Evolutionary conservation across 2,113 vertebrate genomes (phyloP), one percentile per base, ranked within the genome.

Genomic region (Cyanoramphus novaezelandiae): DNA sequence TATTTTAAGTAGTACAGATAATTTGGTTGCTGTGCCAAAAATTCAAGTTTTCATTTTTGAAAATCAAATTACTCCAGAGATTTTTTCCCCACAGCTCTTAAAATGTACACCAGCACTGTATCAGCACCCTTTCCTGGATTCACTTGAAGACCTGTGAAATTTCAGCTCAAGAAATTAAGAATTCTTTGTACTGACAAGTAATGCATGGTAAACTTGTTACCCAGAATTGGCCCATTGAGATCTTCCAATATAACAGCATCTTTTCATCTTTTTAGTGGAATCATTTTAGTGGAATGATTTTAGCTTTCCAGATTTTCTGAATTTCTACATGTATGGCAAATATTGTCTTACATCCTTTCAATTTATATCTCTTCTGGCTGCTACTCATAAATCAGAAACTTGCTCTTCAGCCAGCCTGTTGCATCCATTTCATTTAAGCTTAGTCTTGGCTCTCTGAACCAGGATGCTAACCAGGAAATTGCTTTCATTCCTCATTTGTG

Each of bases 141-240:
- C 85, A 76, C 67, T 60, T 62, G 65, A 85, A 79, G 81, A 76
- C 49, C 25, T 90, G 65, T 80, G 67, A 93, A 93, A 90, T 82
- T 93, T 86, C 75, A 88, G 49, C n/a, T 92, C 62, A 82, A 68
- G 55, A 64, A 96, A 63, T 81, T 71, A 89, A 50, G 44, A 92
- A 76, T 64, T 68, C 60, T 87, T 92, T 86, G 65, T 95, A 49
- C 39, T 68, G 77, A 80, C 72, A 91, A 86, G 35, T 75, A 81
- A 70, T 86, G 27, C 43, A 55, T 81, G 63, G 53, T 81, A 59
- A 94, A 88, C 71, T 49, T 88, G 50, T 91, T 91, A 46, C 27
- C 17, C 46, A 83, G 41, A 88, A 78, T 1, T 9, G 50, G 43
- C 43, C 47, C 78, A 68, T 63, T 25, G 74, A 88, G 69, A 68